Percentiles rank a stretch among this genome's conserved stretches.
These are phyloP conservation scores for Rhynchophorus ferrugineus DNA, from an alignment of 1,140 invertebrate species.

Conservation along the genomic window DNA sequence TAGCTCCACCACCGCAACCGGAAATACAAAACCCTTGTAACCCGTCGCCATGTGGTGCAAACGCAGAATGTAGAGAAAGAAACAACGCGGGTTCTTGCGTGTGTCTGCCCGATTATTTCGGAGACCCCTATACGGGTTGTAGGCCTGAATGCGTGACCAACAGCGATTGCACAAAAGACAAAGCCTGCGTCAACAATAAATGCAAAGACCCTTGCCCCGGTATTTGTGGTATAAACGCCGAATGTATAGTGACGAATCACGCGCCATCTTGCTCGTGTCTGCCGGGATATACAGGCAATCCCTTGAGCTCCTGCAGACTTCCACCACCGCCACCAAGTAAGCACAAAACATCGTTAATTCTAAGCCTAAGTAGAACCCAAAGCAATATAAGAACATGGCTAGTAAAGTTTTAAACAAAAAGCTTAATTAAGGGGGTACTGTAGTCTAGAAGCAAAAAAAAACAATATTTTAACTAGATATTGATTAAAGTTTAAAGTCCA, in stretches of 20 bases:
- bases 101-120: slow-evolving; percentile 63
- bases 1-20: slow-evolving; percentile 32
- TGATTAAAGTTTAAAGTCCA: too few species aligned
- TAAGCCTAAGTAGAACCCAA: background rate
- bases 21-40: slow-evolving; percentile 51
- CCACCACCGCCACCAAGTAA: slow-evolving; percentile 29
- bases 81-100: slow-evolving; percentile 67
- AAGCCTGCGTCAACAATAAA: slow-evolving; percentile 60
- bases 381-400: too few species aligned
- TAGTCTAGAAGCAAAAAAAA: too few species aligned
- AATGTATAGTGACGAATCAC: slow-evolving; percentile 67
- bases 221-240: slow-evolving; percentile 64
- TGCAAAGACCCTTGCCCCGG: slow-evolving; percentile 65
- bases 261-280: slow-evolving; percentile 66
- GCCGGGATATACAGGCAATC: slow-evolving; percentile 63
- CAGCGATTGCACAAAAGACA: slow-evolving; percentile 58
- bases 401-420: too few species aligned
- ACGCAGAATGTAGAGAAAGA: slow-evolving; percentile 69
- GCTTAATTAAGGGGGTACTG: too few species aligned
- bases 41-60: slow-evolving; percentile 70
- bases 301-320: slow-evolving; percentile 54
- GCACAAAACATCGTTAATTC: slow-evolving; percentile 8
- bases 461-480: too few species aligned
- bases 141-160: slow-evolving; percentile 65
- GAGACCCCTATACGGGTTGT: slow-evolving; percentile 67